Evolutionary conservation across 2,797 vertebrate genomes (phyloP).

Genomic region (Graptemys geographica): DNA sequence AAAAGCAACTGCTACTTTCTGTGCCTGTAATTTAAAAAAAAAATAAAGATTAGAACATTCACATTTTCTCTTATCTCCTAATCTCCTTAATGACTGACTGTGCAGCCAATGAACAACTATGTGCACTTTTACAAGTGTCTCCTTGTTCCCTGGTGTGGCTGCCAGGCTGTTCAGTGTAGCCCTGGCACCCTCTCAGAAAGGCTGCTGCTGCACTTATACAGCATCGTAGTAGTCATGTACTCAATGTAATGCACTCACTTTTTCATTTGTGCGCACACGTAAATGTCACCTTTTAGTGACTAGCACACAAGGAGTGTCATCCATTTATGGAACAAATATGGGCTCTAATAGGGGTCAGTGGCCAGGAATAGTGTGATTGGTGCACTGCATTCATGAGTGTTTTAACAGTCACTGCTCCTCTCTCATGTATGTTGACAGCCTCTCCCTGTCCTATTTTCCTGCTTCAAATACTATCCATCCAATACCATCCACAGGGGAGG

Average conservation of each 20-base stretch:
- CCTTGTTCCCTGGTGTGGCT: not conserved
- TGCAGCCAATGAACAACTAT: not conserved
- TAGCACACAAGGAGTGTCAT: not conserved
- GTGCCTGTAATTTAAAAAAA: not conserved
- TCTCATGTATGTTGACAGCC: not conserved
- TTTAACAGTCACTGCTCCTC: not conserved
- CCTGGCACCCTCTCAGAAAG: not conserved
- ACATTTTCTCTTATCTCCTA: not conserved
- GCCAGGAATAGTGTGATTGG: not conserved
- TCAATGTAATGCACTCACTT: not conserved
- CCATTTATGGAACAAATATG: not conserved
- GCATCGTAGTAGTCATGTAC: not conserved
- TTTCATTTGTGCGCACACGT: not conserved
- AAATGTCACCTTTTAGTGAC: not conserved
- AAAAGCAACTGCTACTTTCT: not conserved
- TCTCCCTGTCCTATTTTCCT: not conserved
- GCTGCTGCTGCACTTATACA: not conserved
- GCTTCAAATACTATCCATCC: not conserved
- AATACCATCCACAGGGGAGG: not conserved
- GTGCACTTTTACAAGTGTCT: accelerated
- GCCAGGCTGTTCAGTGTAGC: not conserved
- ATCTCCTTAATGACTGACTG: not conserved
- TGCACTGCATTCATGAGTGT: not conserved
- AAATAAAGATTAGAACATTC: not conserved
- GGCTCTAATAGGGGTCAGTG: not conserved